These are phyloP conservation scores for Calameuta pallipes DNA, from an alignment of 2,888 invertebrate species.

Conservation along the genomic window DNA sequence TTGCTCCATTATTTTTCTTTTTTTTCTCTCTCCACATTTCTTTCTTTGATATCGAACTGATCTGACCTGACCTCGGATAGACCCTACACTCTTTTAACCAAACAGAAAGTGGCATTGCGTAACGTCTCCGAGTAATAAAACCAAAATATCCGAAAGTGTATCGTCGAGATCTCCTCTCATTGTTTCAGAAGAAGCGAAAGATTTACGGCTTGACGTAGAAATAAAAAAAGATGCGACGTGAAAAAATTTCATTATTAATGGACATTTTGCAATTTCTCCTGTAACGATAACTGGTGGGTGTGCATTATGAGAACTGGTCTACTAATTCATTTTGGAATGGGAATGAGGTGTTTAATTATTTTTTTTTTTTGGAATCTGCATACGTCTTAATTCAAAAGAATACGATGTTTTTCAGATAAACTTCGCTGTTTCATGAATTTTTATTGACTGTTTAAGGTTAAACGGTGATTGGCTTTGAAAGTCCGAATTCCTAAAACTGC, in stretches of 20 bases:
- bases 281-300: neutral
- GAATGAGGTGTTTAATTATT: neutral
- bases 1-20: neutral
- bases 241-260: neutral
- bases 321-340: neutral
- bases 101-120: neutral
- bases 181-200: neutral
- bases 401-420: neutral
- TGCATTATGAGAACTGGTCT: neutral
- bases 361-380: neutral
- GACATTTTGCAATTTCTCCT: neutral
- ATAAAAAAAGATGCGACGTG: neutral
- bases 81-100: neutral
- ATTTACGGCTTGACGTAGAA: neutral
- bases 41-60: neutral
- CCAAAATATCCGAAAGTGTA: neutral
- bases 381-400: neutral
- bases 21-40: neutral
- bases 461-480: neutral
- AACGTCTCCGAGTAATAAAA: neutral
- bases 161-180: neutral
- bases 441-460: conserved; percentile 5
- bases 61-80: neutral
- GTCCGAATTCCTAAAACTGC: neutral
- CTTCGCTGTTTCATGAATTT: neutral